A percentile compares a stretch with the other conserved stretches of the same genome.
These are phyloP conservation scores for Uloborus plumipes DNA, from an alignment of 2,888 invertebrate genomes.

Conservation along the genomic window DNA sequence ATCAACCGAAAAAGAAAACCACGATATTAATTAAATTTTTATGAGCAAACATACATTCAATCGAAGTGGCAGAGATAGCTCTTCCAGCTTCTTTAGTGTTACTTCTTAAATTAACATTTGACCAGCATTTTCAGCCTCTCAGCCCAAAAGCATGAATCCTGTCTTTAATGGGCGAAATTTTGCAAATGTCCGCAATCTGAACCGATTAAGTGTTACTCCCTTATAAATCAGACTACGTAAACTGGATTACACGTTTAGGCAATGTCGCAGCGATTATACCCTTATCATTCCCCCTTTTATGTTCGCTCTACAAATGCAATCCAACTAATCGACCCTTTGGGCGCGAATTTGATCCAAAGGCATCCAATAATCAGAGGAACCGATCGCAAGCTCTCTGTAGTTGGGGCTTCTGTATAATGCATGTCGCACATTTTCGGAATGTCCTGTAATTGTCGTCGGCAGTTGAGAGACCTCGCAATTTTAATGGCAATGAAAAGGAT, in stretches of 20 bases:
- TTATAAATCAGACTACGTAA: constrained; percentile 14
- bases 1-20: no score
- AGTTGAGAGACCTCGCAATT: no score
- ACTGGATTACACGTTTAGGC: constrained; percentile 19
- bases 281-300: constrained; percentile 52
- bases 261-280: constrained; percentile 44
- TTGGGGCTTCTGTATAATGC: background rate
- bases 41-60: no score
- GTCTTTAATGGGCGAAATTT: background rate
- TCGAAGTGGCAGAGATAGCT: no score
- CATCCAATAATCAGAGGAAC: constrained; percentile 36
- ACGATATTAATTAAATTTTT: no score
- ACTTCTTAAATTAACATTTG: no score
- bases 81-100: no score
- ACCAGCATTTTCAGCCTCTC: no score
- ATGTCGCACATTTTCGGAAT: constrained; percentile 1
- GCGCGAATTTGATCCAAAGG: constrained; percentile 30
- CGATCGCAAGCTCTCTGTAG: constrained; percentile 22
- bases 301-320: constrained; percentile 26
- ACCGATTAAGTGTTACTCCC: constrained; percentile 5
- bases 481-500: no score
- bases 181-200: constrained; percentile 6
- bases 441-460: background rate
- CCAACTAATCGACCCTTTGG: constrained; percentile 25
- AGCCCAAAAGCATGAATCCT: no score